Evolutionary conservation across 2,113 vertebrate species (phyloP).

Genomic region (Euleptes europaea): DNA sequence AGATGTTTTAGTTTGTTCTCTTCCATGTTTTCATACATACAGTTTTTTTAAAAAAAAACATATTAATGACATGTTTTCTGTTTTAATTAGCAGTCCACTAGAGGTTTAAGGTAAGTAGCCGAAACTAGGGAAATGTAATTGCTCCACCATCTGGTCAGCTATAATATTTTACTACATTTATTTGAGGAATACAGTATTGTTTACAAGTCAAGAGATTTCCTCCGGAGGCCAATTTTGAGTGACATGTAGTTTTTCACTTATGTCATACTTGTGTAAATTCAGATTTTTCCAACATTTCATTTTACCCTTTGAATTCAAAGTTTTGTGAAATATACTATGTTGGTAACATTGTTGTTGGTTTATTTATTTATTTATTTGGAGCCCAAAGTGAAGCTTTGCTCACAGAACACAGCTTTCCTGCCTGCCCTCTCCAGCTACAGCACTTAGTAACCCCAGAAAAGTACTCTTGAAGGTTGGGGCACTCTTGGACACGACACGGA

Average conservation of each 20-base stretch:
- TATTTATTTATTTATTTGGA: too few species aligned
- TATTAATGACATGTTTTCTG: slow-evolving; percentile 46
- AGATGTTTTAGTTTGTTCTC: slow-evolving; percentile 14
- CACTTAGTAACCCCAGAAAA: too few species aligned
- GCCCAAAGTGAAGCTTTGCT: too few species aligned
- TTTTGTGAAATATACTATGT: neutral
- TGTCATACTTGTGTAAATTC: neutral
- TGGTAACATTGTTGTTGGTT: neutral
- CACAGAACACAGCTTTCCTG: too few species aligned
- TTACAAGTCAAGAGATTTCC: slow-evolving; percentile 15
- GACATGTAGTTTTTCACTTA: slow-evolving; percentile 2
- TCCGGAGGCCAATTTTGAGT: slow-evolving; percentile 9
- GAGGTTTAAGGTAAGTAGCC: slow-evolving; percentile 69
- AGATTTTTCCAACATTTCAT: neutral
- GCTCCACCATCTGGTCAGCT: slow-evolving; percentile 84
- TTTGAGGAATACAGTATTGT: slow-evolving; percentile 52
- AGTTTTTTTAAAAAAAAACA: slow-evolving; percentile 39
- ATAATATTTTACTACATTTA: slow-evolving; percentile 72
- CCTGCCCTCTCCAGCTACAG: too few species aligned
- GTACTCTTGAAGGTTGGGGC: too few species aligned
- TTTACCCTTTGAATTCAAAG: neutral
- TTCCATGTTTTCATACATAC: slow-evolving; percentile 40
- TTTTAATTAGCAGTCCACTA: slow-evolving; percentile 67
- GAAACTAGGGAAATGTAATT: slow-evolving; percentile 79
- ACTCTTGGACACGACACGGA: too few species aligned